Evolutionary conservation across 2,888 invertebrate genomes (phyloP).

Genomic region (Germaria angustata): DNA sequence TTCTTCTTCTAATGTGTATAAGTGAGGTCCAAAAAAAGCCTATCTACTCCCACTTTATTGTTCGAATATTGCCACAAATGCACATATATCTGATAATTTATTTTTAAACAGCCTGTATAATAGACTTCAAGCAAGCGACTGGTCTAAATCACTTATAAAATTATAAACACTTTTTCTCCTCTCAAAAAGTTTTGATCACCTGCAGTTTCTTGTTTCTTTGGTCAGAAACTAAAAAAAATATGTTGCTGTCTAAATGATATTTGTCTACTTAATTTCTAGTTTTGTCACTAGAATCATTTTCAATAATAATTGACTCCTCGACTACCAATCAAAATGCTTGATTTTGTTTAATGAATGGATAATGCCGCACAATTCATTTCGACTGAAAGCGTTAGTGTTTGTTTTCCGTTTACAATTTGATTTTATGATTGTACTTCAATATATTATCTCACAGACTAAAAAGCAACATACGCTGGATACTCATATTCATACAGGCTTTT

Average conservation of each 20-base stretch:
- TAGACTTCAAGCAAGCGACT: too few species aligned
- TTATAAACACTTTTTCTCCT: too few species aligned
- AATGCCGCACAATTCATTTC: neutral
- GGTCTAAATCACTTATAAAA: too few species aligned
- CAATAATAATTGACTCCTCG: slow-evolving; percentile 53
- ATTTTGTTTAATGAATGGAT: slow-evolving; percentile 1
- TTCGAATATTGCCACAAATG: too few species aligned
- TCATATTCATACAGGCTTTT: slow-evolving; percentile 1
- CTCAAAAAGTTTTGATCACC: too few species aligned
- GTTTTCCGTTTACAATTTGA: slow-evolving; percentile 36
- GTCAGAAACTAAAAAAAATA: neutral
- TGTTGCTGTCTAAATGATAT: neutral
- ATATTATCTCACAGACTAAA: slow-evolving; percentile 15
- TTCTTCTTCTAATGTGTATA: too few species aligned
- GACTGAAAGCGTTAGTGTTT: neutral
- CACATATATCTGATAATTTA: too few species aligned
- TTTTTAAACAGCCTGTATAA: too few species aligned
- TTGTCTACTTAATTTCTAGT: slow-evolving; percentile 52
- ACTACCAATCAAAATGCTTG: slow-evolving; percentile 1
- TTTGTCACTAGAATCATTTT: slow-evolving; percentile 31
- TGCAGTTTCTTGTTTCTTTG: too few species aligned
- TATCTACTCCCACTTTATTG: too few species aligned
- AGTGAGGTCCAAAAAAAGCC: too few species aligned
- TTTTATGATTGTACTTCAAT: slow-evolving; percentile 38
- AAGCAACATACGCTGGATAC: slow-evolving; percentile 2